These are phyloP conservation scores for Cheilosia vernalis DNA, from an alignment of 2,888 invertebrate species.

Conservation along the genomic window DNA sequence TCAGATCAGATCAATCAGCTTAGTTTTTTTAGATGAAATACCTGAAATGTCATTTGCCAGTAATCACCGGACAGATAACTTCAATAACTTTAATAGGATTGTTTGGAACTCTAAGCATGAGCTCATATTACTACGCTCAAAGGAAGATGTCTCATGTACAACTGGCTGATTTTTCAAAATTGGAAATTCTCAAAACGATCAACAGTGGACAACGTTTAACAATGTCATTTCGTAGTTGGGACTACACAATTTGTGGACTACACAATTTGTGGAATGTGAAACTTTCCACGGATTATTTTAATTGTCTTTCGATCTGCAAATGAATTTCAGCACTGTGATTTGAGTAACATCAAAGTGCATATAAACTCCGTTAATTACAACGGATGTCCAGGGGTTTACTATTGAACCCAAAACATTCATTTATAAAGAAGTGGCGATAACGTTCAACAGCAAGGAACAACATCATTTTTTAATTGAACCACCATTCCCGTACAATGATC, in stretches of 20 bases:
- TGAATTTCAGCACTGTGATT: constrained; percentile 36
- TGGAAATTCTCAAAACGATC: constrained; percentile 53
- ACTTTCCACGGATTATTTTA: constrained; percentile 40
- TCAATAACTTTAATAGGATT: constrained; percentile 81
- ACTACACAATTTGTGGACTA: constrained; percentile 39
- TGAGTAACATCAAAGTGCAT: constrained; percentile 51
- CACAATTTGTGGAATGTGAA: constrained; percentile 64
- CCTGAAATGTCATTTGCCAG: constrained; percentile 78
- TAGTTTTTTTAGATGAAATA: no score
- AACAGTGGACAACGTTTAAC: constrained; percentile 40
- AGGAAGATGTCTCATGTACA: constrained; percentile 69
- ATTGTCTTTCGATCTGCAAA: constrained; percentile 15
- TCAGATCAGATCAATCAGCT: no score
- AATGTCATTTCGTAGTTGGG: constrained; percentile 57
- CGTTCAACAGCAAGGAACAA: no score
- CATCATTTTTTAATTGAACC: no score
- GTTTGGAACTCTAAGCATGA: constrained; percentile 82
- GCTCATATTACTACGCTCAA: constrained; percentile 64
- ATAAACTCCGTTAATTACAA: constrained; percentile 32
- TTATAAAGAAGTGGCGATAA: no score
- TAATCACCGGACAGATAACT: no score
- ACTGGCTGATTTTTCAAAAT: constrained; percentile 52
- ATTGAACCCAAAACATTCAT: no score
- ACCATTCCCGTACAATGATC: no score
- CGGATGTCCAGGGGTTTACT: no score